These are phyloP conservation scores for Drosophila sordidula DNA, from an alignment of 2,888 invertebrate species.

Conservation along the genomic window DNA sequence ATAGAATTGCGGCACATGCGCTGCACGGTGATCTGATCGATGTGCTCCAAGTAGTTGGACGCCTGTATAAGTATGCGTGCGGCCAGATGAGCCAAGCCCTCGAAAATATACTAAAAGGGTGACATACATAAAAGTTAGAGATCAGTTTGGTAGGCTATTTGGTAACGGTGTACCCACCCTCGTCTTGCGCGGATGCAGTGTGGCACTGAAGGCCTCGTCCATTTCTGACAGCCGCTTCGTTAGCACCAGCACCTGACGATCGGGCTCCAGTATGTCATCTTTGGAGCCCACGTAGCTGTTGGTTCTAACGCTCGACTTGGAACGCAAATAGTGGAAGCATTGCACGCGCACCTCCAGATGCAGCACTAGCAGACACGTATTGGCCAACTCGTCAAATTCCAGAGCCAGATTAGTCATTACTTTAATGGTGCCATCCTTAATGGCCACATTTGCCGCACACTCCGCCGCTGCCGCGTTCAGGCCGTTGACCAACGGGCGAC, in stretches of 20 bases:
- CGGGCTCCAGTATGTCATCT: constrained; percentile 91
- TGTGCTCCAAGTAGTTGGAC: constrained; percentile 91
- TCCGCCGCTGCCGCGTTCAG: constrained; percentile 75
- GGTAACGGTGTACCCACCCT: constrained; percentile 86
- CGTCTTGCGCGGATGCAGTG: constrained; percentile 91
- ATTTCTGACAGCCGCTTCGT: constrained; percentile 91
- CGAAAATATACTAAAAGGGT: constrained; percentile 91
- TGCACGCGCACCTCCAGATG: constrained; percentile 97
- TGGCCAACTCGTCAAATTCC: constrained; percentile 94
- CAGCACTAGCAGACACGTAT: constrained; percentile 95
- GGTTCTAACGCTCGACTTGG: constrained; percentile 83
- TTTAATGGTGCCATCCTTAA: constrained; percentile 87
- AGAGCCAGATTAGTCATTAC: constrained; percentile 90
- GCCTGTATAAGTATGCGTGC: constrained; percentile 92
- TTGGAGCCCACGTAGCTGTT: constrained; percentile 85
- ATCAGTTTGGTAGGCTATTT: neutral
- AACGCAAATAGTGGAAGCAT: constrained; percentile 95
- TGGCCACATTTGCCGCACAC: constrained; percentile 77
- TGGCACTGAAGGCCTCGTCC: constrained; percentile 91
- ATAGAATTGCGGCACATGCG: constrained; percentile 94
- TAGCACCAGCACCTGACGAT: constrained; percentile 91
- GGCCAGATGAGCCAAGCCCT: constrained; percentile 93
- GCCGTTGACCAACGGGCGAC: constrained; percentile 86
- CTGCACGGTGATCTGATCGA: constrained; percentile 93
- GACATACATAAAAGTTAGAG: neutral